A percentile compares a stretch with the other conserved stretches of the same genome.
phyloP scores from a whole-genome alignment of 2,797 vertebrate genomes.

The Hylomyscus alleni region DNA sequence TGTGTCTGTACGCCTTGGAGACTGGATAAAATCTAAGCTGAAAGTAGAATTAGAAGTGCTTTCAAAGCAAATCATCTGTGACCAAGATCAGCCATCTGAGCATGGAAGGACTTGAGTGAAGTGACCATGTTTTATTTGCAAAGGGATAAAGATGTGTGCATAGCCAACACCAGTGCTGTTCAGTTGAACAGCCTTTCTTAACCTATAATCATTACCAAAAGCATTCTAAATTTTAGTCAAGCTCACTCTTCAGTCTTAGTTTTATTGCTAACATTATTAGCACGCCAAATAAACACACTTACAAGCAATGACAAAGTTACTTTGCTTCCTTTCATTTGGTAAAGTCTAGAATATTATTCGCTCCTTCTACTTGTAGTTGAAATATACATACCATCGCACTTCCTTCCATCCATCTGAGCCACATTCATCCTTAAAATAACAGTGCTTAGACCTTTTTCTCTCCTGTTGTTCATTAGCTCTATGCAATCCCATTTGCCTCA shows the following conservation, averaged over 20 bases:
- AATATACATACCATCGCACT: slow-evolving; percentile 27
- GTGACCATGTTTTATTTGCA: background rate
- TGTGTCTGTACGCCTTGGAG: background rate
- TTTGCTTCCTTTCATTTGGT: slow-evolving; percentile 51
- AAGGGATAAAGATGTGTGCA: background rate
- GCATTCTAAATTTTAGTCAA: slow-evolving; percentile 55
- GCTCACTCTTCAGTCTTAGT: background rate
- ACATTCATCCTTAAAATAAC: slow-evolving; percentile 60
- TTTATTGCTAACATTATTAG: slow-evolving; percentile 37
- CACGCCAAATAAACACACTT: slow-evolving; percentile 53
- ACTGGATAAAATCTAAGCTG: background rate
- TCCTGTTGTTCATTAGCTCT: slow-evolving; percentile 87
- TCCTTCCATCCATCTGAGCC: background rate
- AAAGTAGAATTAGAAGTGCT: background rate
- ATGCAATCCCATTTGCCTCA: slow-evolving; percentile 94
- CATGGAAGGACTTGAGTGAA: background rate
- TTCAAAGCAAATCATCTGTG: background rate
- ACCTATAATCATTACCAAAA: background rate
- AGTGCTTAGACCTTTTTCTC: slow-evolving; percentile 10
- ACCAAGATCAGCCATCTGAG: background rate
- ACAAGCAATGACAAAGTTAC: slow-evolving; percentile 53
- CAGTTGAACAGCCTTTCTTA: background rate
- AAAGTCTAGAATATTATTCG: slow-evolving; percentile 62
- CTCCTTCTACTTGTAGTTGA: slow-evolving; percentile 71
- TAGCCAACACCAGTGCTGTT: background rate